Base-by-base conservation (phyloP, 2,113 vertebrate species). In the Pterocles orientalis region DNA sequence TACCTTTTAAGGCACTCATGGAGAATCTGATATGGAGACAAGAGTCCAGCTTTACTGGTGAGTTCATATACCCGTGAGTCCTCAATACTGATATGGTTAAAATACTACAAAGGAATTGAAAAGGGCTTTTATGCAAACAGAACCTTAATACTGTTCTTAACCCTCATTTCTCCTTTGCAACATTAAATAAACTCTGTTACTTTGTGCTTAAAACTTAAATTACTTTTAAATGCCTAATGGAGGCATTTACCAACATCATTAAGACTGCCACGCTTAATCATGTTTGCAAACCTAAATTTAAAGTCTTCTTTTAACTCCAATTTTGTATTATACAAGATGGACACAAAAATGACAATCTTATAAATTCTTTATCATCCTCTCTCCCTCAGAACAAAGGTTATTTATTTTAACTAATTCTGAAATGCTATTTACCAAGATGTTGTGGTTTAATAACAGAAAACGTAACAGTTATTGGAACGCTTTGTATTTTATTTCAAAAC, bases 1-100 rank as follows among this genome's bases (percentile, higher is more conserved):
- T 89, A 99, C 99, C 99, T 99, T 98, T 99, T 99, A 99, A 99
- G 99, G 99, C 99, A 99, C 99, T 99, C 99, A 80, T 99, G 99
- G 98, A 99, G 99, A 98, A 99, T 99, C 98, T 99, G 99, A 99
- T 99, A 99, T 92, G 99, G 99, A 96, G 99, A 99, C 97, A 99
- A 97, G 87, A 99, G 98, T 96, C 99, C 99, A 95, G 99, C 99
- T 98, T 99, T 99, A 98, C 99, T 99, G 97, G 99, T 99, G 98
- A 99, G 98, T 97, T 99, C 99, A 65, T 99, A 99, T 94, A 99
- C 99, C 86, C 99, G 98, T 3, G 99, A 99, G 97, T 99, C 99
- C 98, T 99, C 99, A 98, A 99, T 99, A 99, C 98, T 99, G 99
- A 99, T 99, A 98, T 99, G 99, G 99, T 99, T 99, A 98, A 99